Conservation (phyloP, 2,888 invertebrate genomes). For the Criorhina ranunculi region DNA sequence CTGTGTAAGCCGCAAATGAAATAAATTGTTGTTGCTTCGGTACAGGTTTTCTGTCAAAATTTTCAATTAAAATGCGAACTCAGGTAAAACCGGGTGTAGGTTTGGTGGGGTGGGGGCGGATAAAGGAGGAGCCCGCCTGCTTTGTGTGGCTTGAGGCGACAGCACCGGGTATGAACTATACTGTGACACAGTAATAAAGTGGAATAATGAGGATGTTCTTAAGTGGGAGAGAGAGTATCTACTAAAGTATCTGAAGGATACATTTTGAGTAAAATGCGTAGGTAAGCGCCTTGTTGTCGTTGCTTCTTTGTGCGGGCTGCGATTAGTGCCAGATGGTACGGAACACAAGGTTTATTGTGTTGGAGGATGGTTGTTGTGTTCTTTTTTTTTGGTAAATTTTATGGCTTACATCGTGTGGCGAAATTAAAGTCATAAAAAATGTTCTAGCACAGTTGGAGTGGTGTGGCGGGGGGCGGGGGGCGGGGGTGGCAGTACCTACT, state of each 20-base stretch:
- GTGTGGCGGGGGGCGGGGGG: too few species aligned
- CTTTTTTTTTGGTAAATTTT: slow-evolving; percentile 42
- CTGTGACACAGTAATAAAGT: slow-evolving; percentile 76
- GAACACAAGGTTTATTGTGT: slow-evolving; percentile 63
- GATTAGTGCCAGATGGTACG: slow-evolving; percentile 76
- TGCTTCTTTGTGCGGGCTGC: slow-evolving; percentile 64
- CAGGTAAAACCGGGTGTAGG: slow-evolving; percentile 62
- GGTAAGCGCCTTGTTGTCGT: slow-evolving; percentile 63
- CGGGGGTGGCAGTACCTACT: slow-evolving; percentile 10
- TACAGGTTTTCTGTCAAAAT: slow-evolving; percentile 74
- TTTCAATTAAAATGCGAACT: slow-evolving; percentile 77
- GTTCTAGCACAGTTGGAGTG: background rate
- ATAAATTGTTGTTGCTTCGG: slow-evolving; percentile 66
- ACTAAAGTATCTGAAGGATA: slow-evolving; percentile 54
- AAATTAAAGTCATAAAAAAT: slow-evolving; percentile 76
- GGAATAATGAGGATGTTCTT: slow-evolving; percentile 75
- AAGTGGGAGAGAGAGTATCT: slow-evolving; percentile 64
- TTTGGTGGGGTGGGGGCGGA: background rate
- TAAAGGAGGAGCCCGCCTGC: background rate
- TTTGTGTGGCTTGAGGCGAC: slow-evolving; percentile 46
- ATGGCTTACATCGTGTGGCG: slow-evolving; percentile 69
- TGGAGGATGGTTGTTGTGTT: slow-evolving; percentile 34
- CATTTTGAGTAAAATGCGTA: slow-evolving; percentile 65
- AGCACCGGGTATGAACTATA: slow-evolving; percentile 63
- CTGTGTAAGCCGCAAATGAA: slow-evolving; percentile 68